Evolutionary conservation across 2,113 vertebrate species (phyloP).

Genomic region (Gobius niger): DNA sequence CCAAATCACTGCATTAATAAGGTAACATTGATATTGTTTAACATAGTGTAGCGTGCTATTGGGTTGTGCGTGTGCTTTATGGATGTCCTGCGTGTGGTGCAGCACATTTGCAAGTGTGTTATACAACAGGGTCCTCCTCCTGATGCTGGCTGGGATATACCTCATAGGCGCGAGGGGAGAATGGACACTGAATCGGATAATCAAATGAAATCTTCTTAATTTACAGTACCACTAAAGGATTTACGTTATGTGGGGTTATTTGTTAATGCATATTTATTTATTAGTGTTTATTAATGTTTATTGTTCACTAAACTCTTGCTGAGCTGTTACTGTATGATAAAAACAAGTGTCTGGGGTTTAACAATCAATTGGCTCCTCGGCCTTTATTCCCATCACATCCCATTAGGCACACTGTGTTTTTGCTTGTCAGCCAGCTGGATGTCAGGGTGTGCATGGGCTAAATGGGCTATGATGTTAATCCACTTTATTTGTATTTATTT

Average conservation of each 20-base stretch:
- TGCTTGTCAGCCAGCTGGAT: background rate
- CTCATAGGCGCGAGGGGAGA: slow-evolving; percentile 13
- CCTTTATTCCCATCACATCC: too few species aligned
- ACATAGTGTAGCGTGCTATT: background rate
- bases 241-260: too few species aligned
- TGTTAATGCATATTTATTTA: too few species aligned
- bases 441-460: background rate
- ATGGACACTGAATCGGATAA: background rate
- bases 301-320: too few species aligned
- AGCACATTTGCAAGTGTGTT: slow-evolving; percentile 44
- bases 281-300: too few species aligned
- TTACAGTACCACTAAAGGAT: too few species aligned
- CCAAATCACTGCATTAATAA: slow-evolving; percentile 26
- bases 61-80: slow-evolving; percentile 5
- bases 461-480: slow-evolving; percentile 19
- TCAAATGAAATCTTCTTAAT: too few species aligned
- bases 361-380: background rate
- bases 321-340: too few species aligned
- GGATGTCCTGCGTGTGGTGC: slow-evolving; percentile 40
- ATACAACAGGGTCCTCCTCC: slow-evolving; percentile 45
- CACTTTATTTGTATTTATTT: background rate
- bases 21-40: slow-evolving; percentile 31
- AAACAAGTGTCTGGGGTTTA: too few species aligned
- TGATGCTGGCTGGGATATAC: slow-evolving; percentile 38
- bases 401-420: too few species aligned